Base-by-base conservation (phyloP, 2,888 invertebrate species). In the Erebia epiphron region DNA sequence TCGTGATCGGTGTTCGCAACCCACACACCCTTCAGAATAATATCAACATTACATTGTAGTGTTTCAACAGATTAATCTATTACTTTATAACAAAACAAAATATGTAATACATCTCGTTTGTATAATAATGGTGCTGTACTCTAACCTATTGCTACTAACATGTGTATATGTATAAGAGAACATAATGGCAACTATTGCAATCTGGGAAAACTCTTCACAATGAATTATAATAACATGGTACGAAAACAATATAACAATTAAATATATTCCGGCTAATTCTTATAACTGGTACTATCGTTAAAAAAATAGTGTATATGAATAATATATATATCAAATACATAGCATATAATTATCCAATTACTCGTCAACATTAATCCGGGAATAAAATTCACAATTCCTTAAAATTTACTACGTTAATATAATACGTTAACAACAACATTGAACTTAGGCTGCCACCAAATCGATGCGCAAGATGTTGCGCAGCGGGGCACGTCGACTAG, bases 291-390 rank as follows among this genome's bases (percentile, higher is more conserved):
- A 87, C 82, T 86, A 86, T 86, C 81, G 82, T 85, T 83, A 76
- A 79, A 80, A 86, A 87, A 86, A 89, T 86, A 81, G 87, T 91
- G 91, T 91, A 91, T 91, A 91, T 88, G 89, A 91, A 92, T 89
- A 91, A 87, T 87, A 84, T 75, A 75, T 75, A 77, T 74, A 76
- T 74, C 78, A 76, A 77, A 76, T 83, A 81, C 78, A 80, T 81
- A 83, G 78, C 83, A 84, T 82, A 84, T 83, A 35, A 35, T 35
- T 35, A 86, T 82, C 86, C 84, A 85, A 87, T 82, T 83, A 83
- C 85, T 85, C 79, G 83, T 87, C 83, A 89, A 90, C 87, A 89
- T 86, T 86, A 88, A 86, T 87, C 82, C 83, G 81, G 84, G 87
- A 80, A 85, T 89, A 89, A 89, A 90, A 88, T 88, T 82, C 79